These are phyloP conservation scores for Anser cygnoides DNA, from an alignment of 2,113 vertebrate genomes.

Conservation along the genomic window DNA sequence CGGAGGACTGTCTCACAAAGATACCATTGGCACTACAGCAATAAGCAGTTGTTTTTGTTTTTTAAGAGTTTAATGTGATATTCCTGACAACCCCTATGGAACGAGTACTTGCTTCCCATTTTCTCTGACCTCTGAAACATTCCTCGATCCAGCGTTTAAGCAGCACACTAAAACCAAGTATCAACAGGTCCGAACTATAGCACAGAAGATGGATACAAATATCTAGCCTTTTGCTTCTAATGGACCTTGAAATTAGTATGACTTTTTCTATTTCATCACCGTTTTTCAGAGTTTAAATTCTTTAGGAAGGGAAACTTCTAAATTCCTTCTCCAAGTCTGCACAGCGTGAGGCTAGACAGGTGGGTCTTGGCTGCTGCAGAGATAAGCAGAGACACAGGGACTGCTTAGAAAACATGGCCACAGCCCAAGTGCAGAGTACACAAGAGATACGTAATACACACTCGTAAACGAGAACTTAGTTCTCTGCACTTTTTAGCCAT, in stretches of 20 bases:
- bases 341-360: background rate
- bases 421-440: background rate
- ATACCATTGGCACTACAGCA: background rate
- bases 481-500: background rate
- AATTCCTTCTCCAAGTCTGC: background rate
- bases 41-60: background rate
- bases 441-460: background rate
- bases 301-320: background rate
- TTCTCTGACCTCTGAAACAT: background rate
- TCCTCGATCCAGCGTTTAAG: background rate
- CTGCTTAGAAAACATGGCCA: background rate
- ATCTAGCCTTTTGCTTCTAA: slow-evolving; percentile 27
- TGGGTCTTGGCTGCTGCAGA: background rate
- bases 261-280: background rate
- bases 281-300: background rate
- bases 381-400: background rate
- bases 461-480: background rate
- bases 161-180: background rate
- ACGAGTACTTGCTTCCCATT: background rate
- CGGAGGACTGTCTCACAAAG: background rate
- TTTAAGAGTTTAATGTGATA: background rate
- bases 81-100: background rate
- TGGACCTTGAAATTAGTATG: slow-evolving; percentile 37
- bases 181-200: background rate
- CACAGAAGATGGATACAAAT: background rate